Conservation (phyloP, 2,888 invertebrate species). For the Cotesia congregata region DNA sequence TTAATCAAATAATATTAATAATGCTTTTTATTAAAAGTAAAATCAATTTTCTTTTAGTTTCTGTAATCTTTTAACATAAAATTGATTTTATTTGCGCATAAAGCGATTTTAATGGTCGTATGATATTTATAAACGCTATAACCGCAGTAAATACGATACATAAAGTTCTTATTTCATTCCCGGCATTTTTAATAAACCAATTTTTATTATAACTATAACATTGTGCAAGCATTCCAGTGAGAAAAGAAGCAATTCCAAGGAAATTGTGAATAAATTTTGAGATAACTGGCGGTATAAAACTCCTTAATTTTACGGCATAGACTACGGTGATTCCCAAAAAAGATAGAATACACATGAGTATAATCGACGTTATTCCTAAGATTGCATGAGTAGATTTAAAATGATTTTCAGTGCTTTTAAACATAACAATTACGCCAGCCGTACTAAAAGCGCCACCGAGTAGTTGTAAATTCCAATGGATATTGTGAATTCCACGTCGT, state of each 20-base stretch:
- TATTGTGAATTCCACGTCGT: constrained; percentile 55
- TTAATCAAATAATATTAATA: not conserved
- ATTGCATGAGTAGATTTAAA: constrained; percentile 57
- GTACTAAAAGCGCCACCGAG: constrained; percentile 72
- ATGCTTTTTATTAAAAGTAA: not conserved
- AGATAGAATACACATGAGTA: constrained; percentile 71
- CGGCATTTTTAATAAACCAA: constrained; percentile 43
- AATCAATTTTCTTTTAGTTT: not conserved
- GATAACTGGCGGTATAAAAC: constrained; percentile 71
- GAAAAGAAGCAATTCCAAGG: constrained; percentile 72
- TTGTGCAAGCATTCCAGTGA: constrained; percentile 72
- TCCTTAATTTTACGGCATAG: constrained; percentile 72
- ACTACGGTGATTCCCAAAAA: constrained; percentile 72
- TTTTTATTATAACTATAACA: constrained; percentile 56
- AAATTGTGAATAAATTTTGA: constrained; percentile 73
- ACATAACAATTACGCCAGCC: constrained; percentile 71
- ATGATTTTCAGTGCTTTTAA: constrained; percentile 61
- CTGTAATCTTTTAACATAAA: not conserved
- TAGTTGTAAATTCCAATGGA: constrained; percentile 74
- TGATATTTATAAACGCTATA: constrained; percentile 53
- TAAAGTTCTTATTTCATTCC: constrained; percentile 36
- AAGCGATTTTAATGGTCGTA: constrained; percentile 54
- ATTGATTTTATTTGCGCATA: constrained; percentile 41
- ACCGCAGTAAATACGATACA: constrained; percentile 47
- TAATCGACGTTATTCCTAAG: constrained; percentile 70